These are phyloP conservation scores for Psettodes erumei DNA, from an alignment of 2,113 vertebrate genomes.

Conservation along the genomic window DNA sequence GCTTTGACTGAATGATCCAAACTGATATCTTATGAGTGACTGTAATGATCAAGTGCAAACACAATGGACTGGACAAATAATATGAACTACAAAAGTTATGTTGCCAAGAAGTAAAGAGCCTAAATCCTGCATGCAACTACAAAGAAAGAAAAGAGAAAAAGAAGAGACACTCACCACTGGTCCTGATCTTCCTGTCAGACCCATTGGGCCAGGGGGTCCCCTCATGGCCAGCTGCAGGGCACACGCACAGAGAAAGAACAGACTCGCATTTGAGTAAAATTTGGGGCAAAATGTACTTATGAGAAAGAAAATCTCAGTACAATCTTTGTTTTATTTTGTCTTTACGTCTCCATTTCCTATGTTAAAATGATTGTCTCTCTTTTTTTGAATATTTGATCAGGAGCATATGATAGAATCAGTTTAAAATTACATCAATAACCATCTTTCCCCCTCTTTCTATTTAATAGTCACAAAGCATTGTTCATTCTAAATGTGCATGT, in stretches of 20 bases:
- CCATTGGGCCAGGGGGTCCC: constrained; percentile 96
- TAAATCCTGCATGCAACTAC: neutral
- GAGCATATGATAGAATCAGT: neutral
- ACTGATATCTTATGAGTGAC: no score
- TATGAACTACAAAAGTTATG: neutral
- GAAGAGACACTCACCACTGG: constrained; percentile 90
- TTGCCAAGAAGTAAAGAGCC: neutral
- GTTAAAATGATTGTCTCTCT: neutral
- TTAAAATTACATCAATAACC: neutral
- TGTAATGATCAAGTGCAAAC: neutral
- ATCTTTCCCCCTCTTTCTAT: no score
- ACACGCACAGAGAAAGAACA: constrained; percentile 34
- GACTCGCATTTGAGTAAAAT: constrained; percentile 26
- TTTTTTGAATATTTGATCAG: neutral
- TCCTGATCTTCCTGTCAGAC: constrained; percentile 96
- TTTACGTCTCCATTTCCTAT: neutral
- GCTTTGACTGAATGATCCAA: neutral
- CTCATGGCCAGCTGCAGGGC: constrained; percentile 93
- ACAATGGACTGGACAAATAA: neutral
- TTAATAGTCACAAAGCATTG: neutral
- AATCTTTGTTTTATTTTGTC: neutral
- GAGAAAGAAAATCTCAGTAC: neutral
- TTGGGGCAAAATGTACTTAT: neutral
- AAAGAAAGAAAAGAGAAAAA: neutral
- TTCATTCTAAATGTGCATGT: neutral